Conservation (phyloP, 2,888 invertebrate species). For the Athripsodes cinereus region DNA sequence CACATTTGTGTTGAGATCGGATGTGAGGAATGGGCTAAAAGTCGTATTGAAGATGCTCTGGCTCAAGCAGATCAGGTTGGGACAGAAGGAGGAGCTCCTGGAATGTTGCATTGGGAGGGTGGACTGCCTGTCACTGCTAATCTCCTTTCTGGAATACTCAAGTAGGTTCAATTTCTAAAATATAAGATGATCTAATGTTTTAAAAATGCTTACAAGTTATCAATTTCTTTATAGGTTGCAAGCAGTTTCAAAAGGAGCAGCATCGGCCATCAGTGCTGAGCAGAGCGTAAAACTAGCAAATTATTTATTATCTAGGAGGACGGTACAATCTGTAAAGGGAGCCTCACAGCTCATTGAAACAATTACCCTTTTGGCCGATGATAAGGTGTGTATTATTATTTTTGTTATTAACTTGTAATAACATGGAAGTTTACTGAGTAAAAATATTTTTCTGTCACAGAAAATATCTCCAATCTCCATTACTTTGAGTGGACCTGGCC, state of each 20-base stretch:
- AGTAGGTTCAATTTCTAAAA: slow-evolving; percentile 32
- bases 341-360: slow-evolving; percentile 77
- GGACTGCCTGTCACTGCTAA: slow-evolving; percentile 73
- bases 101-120: slow-evolving; percentile 87
- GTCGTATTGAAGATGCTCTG: slow-evolving; percentile 85
- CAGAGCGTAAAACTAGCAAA: slow-evolving; percentile 86
- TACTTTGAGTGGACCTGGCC: slow-evolving; percentile 69
- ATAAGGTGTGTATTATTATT: slow-evolving; percentile 50
- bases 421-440: neutral
- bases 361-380: slow-evolving; percentile 61
- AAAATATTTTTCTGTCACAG: slow-evolving; percentile 33
- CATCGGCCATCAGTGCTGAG: slow-evolving; percentile 66
- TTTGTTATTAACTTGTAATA: neutral
- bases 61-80: slow-evolving; percentile 89
- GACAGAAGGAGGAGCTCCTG: slow-evolving; percentile 47
- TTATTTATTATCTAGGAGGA: slow-evolving; percentile 83
- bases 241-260: slow-evolving; percentile 46
- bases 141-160: slow-evolving; percentile 52
- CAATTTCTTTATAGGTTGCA: slow-evolving; percentile 11
- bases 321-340: slow-evolving; percentile 81
- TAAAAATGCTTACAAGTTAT: neutral
- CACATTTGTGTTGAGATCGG: slow-evolving; percentile 72
- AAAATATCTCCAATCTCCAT: slow-evolving; percentile 79
- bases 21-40: slow-evolving; percentile 54
- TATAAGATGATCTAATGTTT: neutral